Evolutionary conservation across 2,888 invertebrate species (phyloP), one percentile per base, ranked within the genome.

Genomic region (Dichetophora obliterata): DNA sequence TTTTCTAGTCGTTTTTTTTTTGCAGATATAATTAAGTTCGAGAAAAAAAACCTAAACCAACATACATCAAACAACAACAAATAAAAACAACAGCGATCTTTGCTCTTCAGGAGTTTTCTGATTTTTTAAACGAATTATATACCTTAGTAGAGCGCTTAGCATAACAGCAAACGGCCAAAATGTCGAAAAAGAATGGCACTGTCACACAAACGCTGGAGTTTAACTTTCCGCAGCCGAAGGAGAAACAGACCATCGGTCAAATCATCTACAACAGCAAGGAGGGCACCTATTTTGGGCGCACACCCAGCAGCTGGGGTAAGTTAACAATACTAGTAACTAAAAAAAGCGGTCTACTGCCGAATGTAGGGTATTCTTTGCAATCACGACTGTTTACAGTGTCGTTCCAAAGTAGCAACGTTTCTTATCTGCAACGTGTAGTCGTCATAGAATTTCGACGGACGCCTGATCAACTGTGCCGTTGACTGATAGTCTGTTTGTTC

Each of bases 301-400:
- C 89, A 59, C 79, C 79, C 16, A 84, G 82, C 79, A 89, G 85
- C 84, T 89, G 89, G 89, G 86, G 89, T 89, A 84, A 89, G 87
- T 85, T 71, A 1, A 43, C 1, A 43, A 43, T 43, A 43, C 14
- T 11, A 43, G 1, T 6, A 43, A 11, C 43, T 43, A 14, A 43
- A 43, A 43, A 37, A 37, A n/a, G n/a, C 37, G 1, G 8, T 1
- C 5, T 6, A 43, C 43, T 43, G 14, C 43, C 43, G 14, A 43
- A 11, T 43, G 43, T 43, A 43, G 43, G 14, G 43, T 14, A 43
- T 14, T 43, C 11, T 43, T 43, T 11, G 14, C 43, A 43, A 43
- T 11, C 3, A 43, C 43, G 14, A 43, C 11, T 11, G 11, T 43
- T 11, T 43, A 11, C 14, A 43, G 43, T 43, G 43, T 43, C 14